Base-by-base conservation (phyloP, 2,113 vertebrate species). In the Hystrix brachyura region DNA sequence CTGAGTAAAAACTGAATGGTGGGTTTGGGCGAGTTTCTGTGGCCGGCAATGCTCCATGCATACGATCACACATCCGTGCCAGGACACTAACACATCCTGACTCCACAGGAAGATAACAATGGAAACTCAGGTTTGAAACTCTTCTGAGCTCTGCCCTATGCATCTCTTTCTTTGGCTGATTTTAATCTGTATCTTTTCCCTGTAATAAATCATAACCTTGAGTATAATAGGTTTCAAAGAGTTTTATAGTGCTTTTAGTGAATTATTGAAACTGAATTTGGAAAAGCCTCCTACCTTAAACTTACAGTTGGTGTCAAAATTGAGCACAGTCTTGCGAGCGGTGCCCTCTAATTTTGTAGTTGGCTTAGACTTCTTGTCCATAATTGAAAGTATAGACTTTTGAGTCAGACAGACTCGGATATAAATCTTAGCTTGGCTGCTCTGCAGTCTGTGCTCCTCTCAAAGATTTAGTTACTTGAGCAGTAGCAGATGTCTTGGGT, bases 381-480 rank as follows among this genome's bases (percentile, higher is more conserved):
- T 78, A 71, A 71, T 78, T 85, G 74, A 79, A 97, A 83, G 15
- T 51, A 92, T 13, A 88, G 32, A 21, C 15, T 87, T 90, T 87
- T n/a, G 53, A 91, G 65, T 94, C 71, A 84, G 65, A n/a, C 29
- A 64, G 27, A 69, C 10, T 7, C 83, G 62, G 25, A 17, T 21
- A 48, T 32, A 87, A 93, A 67, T 78, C 53, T 32, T 69, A 53
- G 3, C 3, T 74, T 15, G 21, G 17, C 69, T 72, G 55, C 55
- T 79, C 82, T 78, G 55, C 19, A 51, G 32, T 46, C 51, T 57
- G 12, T 43, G 29, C 65, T 71, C 32, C 10, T 81, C 43, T 72
- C 55, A 59, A 81, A 87, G 46, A 19, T 80, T 51, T 78, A 29
- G 23, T 90, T 85, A 57, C 79, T 43, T 60, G 82, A 83, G 80